Conservation (phyloP, 2,888 invertebrate species). For the Cordilura impudica region DNA sequence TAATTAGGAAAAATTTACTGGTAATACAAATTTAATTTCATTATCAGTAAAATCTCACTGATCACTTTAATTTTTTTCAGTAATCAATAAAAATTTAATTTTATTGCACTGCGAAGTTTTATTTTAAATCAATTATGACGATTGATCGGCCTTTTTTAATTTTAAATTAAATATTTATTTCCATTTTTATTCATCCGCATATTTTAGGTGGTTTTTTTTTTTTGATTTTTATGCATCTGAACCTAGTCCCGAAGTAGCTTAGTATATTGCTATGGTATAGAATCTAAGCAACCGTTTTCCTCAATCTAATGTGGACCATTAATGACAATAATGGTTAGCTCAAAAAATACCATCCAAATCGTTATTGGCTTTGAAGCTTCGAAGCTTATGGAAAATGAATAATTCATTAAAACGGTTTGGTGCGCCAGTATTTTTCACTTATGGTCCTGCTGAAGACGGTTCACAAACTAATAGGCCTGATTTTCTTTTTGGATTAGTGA, state of each 20-base stretch:
- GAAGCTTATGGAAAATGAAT: conserved; percentile 88
- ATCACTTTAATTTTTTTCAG: no score
- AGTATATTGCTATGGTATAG: conserved; percentile 83
- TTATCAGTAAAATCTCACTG: no score
- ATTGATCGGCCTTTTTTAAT: no score
- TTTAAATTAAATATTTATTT: no score
- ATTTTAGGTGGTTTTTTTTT: no score
- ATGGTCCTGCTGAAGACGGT: conserved; percentile 85
- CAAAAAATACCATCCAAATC: conserved; percentile 81
- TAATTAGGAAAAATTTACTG: no score
- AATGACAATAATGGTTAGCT: conserved; percentile 82
- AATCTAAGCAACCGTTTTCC: conserved; percentile 82
- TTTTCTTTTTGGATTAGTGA: conserved; percentile 87
- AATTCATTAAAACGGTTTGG: conserved; percentile 87
- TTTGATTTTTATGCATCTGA: conserved; percentile 89
- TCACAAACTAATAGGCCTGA: conserved; percentile 86
- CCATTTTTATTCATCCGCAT: no score
- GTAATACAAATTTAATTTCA: no score
- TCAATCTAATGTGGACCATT: conserved; percentile 83
- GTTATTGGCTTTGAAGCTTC: conserved; percentile 85
- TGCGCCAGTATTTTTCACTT: conserved; percentile 83
- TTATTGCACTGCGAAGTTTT: no score
- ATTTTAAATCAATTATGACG: no score
- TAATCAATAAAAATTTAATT: no score
- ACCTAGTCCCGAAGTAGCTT: conserved; percentile 87